A percentile compares a stretch with the other conserved stretches of the same genome.
These are phyloP conservation scores for Anabacerthia variegaticeps DNA, from an alignment of 2,797 vertebrate genomes.

Conservation along the genomic window DNA sequence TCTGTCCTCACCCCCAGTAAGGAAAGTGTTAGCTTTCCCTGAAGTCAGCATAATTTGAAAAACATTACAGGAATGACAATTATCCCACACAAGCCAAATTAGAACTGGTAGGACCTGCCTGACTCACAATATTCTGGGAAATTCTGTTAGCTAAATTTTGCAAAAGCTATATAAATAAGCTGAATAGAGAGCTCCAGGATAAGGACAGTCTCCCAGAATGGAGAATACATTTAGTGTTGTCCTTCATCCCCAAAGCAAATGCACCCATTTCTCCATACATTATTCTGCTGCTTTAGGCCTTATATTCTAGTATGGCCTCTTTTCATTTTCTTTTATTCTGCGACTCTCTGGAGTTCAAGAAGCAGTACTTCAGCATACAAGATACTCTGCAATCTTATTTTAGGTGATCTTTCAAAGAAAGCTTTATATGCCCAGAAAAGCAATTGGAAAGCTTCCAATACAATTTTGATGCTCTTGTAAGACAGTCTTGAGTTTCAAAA, in stretches of 20 bases:
- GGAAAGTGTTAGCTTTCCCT: not conserved
- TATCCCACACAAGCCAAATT: not conserved
- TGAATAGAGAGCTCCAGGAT: not conserved
- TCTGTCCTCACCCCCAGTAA: not conserved
- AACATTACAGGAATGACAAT: not conserved
- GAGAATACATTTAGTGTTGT: not conserved
- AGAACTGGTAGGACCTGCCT: not conserved
- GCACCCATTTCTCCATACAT: not conserved
- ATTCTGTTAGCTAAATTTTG: not conserved
- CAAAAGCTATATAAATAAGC: not conserved
- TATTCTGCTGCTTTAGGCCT: not conserved
- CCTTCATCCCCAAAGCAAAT: not conserved
- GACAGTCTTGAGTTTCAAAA: not conserved
- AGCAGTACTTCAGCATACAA: not conserved
- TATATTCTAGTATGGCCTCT: not conserved
- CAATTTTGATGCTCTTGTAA: not conserved
- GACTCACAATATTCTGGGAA: not conserved
- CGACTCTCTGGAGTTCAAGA: not conserved
- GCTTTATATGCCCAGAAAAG: not conserved
- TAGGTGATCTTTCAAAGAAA: not conserved
- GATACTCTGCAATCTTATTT: not conserved
- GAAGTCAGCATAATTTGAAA: not conserved
- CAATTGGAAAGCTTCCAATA: not conserved
- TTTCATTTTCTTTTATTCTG: not conserved
- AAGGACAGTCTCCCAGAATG: not conserved